phyloP scores from a whole-genome alignment of 1,140 invertebrate genomes.

The Neodiprion fabricii region DNA sequence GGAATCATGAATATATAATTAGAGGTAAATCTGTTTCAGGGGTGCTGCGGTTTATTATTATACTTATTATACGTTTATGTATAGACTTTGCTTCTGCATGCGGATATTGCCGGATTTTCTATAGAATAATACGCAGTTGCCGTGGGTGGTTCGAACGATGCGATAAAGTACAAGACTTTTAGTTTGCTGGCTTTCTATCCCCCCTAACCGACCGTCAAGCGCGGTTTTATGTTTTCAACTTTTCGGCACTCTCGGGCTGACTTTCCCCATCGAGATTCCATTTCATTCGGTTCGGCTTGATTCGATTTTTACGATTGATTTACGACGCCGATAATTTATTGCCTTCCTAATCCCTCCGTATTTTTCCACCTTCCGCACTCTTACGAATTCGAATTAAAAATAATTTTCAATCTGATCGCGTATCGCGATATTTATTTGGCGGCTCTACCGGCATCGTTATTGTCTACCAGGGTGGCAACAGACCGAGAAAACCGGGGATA shows the following conservation, averaged over 20 bases:
- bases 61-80: too few relatives aligned
- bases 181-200: neutral
- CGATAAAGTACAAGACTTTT: neutral
- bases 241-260: neutral
- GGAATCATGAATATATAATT: too few relatives aligned
- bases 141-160: too few relatives aligned
- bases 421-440: neutral
- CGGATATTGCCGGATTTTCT: too few relatives aligned
- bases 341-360: neutral
- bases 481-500: too few relatives aligned
- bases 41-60: too few relatives aligned
- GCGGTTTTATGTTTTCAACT: neutral
- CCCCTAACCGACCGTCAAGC: neutral
- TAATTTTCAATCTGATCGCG: neutral
- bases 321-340: neutral
- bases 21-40: too few relatives aligned
- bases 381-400: neutral
- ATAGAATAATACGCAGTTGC: too few relatives aligned
- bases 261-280: neutral
- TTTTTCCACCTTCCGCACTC: neutral
- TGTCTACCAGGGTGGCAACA: too few relatives aligned
- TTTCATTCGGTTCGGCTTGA: neutral
- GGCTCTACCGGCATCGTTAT: too few relatives aligned
- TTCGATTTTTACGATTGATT: neutral
- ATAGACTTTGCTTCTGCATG: too few relatives aligned